Evolutionary conservation across 2,888 invertebrate genomes (phyloP), one percentile per base, ranked within the genome.

Genomic region (Limnephilus marmoratus): DNA sequence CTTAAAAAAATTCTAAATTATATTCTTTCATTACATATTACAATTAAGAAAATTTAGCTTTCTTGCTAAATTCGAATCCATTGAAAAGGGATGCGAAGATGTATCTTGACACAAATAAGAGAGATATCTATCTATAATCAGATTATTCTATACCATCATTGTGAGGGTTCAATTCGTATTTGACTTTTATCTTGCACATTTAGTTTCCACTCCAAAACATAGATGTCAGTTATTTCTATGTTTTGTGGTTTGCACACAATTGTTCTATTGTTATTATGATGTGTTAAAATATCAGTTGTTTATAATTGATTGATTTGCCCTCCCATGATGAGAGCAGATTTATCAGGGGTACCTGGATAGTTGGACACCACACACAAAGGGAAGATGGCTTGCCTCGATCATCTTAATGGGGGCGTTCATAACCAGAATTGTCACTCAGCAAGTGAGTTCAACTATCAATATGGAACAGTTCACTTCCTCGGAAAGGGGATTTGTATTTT

Each of bases 331-430:
- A 49, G 91, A 94, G 31, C 95, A 98, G 98, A 96, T 97, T 94
- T 98, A 98, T 95, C 98, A 98, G 96, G 97, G 98, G 94, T 97
- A 97, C 94, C 96, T 99, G 96, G 99, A 99, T 96, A 97, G 97
- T 95, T 98, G 98, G 97, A 98, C 98, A 94, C 98, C 99, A 92
- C 97, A 98, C 95, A 96, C 97, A 94, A 96, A 97, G 95, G 97
- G 97, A 94, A 97, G 99, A 96, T 99, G 99, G 99, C 95, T 96
- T 92, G 97, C 97, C 94, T 97, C 98, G 93, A 95, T 97, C 94
- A 95, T 97, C 93, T 96, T 99, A 94, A 95, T 98, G 95, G 94
- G 97, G 93, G 95, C 97, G 95, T 99, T 99, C 96, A 96, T 98
- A 95, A 96, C 98, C 94, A 97, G 98, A 95, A 97, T 99, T 95